A percentile compares a stretch with the other conserved stretches of the same genome.
Conservation (phyloP, 2,888 invertebrate genomes). For the Agonopterix subpropinquella region DNA sequence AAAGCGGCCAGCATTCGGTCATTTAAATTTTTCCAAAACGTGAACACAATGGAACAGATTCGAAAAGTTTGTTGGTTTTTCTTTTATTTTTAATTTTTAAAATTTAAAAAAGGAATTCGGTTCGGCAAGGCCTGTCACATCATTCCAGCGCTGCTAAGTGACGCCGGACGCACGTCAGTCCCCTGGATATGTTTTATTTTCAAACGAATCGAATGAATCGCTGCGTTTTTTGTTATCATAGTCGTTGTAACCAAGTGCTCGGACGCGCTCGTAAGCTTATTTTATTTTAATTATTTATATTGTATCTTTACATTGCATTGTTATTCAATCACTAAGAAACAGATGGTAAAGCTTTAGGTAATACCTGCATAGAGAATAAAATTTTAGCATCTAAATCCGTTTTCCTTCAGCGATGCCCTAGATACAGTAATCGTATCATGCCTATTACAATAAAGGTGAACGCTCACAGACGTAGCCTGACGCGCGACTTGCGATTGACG, state of each 20-base stretch:
- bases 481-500: slow-evolving; percentile 56
- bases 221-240: slow-evolving; percentile 69
- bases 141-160: slow-evolving; percentile 75
- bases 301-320: not conserved
- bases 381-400: not conserved
- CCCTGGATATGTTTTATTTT: slow-evolving; percentile 68
- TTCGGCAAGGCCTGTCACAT: slow-evolving; percentile 74
- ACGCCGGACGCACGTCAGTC: slow-evolving; percentile 75
- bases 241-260: slow-evolving; percentile 49
- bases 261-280: not conserved
- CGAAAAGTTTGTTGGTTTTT: slow-evolving; percentile 47
- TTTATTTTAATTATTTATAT: not conserved
- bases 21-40: slow-evolving; percentile 74
- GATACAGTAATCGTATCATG: slow-evolving; percentile 14
- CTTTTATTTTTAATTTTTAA: slow-evolving; percentile 61
- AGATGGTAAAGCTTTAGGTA: not conserved
- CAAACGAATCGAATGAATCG: slow-evolving; percentile 63
- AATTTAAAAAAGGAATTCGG: slow-evolving; percentile 67
- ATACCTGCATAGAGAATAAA: not conserved
- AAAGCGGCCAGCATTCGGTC: slow-evolving; percentile 60
- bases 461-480: slow-evolving; percentile 39
- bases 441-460: slow-evolving; percentile 46
- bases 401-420: slow-evolving; percentile 7
- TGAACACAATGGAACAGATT: slow-evolving; percentile 75
- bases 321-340: not conserved